Conservation (phyloP, 2,113 vertebrate genomes). For the Vulpes lagopus region DNA sequence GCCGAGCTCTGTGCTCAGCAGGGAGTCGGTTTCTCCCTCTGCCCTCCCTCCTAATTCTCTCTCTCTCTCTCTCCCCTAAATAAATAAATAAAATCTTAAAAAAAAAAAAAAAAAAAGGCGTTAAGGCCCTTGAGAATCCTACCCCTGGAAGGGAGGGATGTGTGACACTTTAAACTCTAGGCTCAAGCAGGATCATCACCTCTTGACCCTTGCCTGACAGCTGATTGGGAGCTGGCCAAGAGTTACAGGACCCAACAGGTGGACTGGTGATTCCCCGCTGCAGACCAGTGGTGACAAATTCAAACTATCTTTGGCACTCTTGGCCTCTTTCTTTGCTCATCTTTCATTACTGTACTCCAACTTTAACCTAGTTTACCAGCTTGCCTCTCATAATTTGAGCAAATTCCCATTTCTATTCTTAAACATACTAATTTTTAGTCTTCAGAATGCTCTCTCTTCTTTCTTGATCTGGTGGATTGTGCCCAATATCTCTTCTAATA, state of each 20-base stretch:
- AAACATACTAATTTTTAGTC: background rate
- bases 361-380: background rate
- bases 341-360: background rate
- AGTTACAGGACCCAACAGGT: background rate
- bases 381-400: background rate
- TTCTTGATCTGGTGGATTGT: conserved; percentile 15
- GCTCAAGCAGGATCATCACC: background rate
- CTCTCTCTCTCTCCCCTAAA: background rate
- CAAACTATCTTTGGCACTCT: conserved; percentile 37
- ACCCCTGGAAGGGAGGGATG: background rate
- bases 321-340: background rate
- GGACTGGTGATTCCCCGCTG: background rate
- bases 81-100: background rate
- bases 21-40: background rate
- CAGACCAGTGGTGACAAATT: background rate
- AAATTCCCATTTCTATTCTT: conserved; percentile 18
- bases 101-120: too few relatives aligned
- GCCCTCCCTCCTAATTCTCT: background rate
- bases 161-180: conserved; percentile 42
- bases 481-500: conserved; percentile 10
- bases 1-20: background rate
- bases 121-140: background rate
- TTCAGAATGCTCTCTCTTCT: background rate
- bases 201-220: background rate
- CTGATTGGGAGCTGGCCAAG: background rate